These are phyloP conservation scores for Eupeodes corollae DNA, from an alignment of 1,140 invertebrate genomes.

Conservation along the genomic window DNA sequence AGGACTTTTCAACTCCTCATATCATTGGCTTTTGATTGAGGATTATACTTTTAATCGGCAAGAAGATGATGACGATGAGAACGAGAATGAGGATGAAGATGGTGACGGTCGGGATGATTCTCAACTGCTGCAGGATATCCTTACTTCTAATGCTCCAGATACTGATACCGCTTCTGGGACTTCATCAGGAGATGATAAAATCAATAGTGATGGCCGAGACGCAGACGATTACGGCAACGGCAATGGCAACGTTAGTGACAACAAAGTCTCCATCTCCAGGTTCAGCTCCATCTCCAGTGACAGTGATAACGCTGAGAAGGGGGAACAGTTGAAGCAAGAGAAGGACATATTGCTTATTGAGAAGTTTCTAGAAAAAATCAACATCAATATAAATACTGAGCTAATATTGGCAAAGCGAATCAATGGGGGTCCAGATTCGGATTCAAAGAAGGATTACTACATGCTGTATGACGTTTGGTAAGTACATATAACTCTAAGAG, in stretches of 20 bases:
- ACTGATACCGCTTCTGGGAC: neutral
- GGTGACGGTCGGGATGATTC: neutral
- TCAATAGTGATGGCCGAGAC: neutral
- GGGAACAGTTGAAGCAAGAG: neutral
- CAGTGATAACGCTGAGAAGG: neutral
- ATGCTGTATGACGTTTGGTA: conserved; percentile 32
- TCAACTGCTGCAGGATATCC: conserved; percentile 4
- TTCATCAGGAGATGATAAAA: neutral
- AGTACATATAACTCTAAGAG: no score
- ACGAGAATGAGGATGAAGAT: conserved; percentile 2
- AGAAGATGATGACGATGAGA: conserved; percentile 9
- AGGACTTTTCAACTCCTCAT: conserved; percentile 33
- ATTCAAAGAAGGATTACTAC: conserved; percentile 17
- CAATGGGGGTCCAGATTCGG: neutral
- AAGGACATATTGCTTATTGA: conserved; percentile 23
- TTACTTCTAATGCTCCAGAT: neutral
- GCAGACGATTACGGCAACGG: conserved; percentile 1
- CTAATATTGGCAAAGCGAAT: conserved; percentile 28
- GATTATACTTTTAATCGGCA: conserved; percentile 23
- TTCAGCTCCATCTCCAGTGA: neutral
- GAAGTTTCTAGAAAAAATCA: conserved; percentile 29
- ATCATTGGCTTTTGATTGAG: conserved; percentile 37
- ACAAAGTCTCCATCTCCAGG: neutral
- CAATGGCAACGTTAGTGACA: neutral
- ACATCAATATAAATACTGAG: conserved; percentile 35